phyloP scores from a whole-genome alignment of 2,113 vertebrate genomes.

The Camelus dromedarius region DNA sequence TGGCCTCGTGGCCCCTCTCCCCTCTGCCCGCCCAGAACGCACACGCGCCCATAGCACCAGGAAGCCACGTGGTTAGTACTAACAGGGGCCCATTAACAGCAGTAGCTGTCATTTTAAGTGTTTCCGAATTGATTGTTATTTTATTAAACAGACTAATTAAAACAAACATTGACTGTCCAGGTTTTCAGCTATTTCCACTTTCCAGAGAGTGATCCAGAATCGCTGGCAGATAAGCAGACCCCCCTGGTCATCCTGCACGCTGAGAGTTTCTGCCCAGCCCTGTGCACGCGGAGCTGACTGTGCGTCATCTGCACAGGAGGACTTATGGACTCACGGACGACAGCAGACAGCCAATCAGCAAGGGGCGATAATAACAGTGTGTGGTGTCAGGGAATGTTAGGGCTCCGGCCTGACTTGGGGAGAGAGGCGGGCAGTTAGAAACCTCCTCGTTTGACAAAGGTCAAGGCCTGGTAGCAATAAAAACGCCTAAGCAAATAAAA shows the following conservation, averaged over 20 bases:
- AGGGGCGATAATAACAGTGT: conserved; percentile 83
- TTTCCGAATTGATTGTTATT: conserved; percentile 46
- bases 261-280: conserved; percentile 71
- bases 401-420: conserved; percentile 79
- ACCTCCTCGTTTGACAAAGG: conserved; percentile 73
- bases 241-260: conserved; percentile 60
- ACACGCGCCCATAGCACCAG: rapidly evolving
- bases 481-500: conserved; percentile 80
- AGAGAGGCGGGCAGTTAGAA: conserved; percentile 79
- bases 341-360: conserved; percentile 85
- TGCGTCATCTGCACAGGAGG: conserved; percentile 81
- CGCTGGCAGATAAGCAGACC: conserved; percentile 35
- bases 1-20: background rate
- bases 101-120: background rate
- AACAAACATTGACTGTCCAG: conserved; percentile 30
- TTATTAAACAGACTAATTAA: conserved; percentile 63
- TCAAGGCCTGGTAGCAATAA: conserved; percentile 76
- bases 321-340: conserved; percentile 84
- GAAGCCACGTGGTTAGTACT: background rate
- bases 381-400: conserved; percentile 86
- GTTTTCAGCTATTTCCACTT: conserved; percentile 21
- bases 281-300: conserved; percentile 69
- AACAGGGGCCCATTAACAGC: conserved; percentile 55
- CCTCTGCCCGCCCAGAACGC: rapidly evolving
- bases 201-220: background rate